Evolutionary conservation across 2,888 invertebrate species (phyloP).

Genomic region (Trichogramma evanescens): DNA sequence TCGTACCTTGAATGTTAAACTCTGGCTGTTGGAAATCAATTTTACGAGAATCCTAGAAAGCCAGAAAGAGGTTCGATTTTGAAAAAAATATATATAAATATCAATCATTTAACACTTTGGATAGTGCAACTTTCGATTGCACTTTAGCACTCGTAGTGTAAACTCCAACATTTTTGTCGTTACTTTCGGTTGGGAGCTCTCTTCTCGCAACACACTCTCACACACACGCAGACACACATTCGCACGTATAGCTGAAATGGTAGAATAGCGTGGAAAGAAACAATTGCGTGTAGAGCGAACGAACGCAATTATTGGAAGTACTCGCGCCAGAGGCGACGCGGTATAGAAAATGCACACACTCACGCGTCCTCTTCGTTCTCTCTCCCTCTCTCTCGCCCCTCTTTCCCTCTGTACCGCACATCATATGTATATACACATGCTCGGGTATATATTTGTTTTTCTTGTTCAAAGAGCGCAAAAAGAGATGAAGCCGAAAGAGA

Average conservation of each 20-base stretch:
- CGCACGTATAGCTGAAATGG: background rate
- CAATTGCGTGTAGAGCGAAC: conserved; percentile 9
- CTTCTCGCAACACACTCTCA: background rate
- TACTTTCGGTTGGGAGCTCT: background rate
- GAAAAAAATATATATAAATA: too few species aligned
- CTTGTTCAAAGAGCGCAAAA: conserved; percentile 6
- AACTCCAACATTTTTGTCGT: too few species aligned
- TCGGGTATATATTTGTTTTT: too few species aligned
- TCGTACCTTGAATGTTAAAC: background rate
- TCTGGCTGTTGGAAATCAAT: conserved; percentile 8
- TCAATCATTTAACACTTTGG: too few species aligned
- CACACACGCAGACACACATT: background rate
- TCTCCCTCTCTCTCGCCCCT: background rate
- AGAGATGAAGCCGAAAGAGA: conserved; percentile 2
- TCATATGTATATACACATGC: too few species aligned
- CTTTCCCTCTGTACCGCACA: background rate
- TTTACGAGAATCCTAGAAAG: background rate
- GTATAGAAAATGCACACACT: conserved; percentile 3
- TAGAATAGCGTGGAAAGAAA: conserved; percentile 13
- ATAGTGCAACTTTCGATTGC: too few species aligned
- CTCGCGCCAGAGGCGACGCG: background rate
- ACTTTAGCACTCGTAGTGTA: too few species aligned
- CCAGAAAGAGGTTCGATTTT: conserved; percentile 4
- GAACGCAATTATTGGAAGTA: conserved; percentile 20
- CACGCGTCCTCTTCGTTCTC: background rate